Percentiles rank a stretch among this genome's conserved stretches.
phyloP scores from a whole-genome alignment of 2,888 invertebrate species.

The Pterostichus madidus region DNA sequence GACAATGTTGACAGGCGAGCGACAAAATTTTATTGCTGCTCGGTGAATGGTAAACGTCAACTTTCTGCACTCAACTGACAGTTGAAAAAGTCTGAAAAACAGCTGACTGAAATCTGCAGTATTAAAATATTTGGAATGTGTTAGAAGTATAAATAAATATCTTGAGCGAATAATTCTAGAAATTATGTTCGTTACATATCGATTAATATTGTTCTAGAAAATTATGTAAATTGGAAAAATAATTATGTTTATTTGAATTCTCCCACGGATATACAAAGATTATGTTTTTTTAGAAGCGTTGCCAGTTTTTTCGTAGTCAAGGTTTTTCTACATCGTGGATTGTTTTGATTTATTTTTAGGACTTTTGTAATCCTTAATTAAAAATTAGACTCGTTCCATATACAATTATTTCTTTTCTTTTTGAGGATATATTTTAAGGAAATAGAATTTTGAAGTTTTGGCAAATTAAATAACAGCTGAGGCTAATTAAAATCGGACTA shows the following conservation, averaged over 20 bases:
- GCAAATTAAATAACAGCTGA: neutral
- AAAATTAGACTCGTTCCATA: constrained; percentile 12
- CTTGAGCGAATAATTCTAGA: constrained; percentile 20
- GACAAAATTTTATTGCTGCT: too few species aligned
- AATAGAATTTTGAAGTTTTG: constrained; percentile 69
- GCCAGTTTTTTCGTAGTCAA: constrained; percentile 41
- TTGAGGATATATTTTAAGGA: constrained; percentile 66
- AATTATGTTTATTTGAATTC: constrained; percentile 29
- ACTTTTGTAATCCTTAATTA: constrained; percentile 16
- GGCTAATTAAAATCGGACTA: neutral
- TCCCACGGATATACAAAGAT: constrained; percentile 6
- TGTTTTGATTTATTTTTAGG: constrained; percentile 51
- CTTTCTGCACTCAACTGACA: too few species aligned
- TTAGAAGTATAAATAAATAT: neutral
- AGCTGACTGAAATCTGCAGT: constrained; percentile 16
- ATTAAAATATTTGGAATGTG: constrained; percentile 30
- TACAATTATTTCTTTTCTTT: neutral
- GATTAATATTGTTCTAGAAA: constrained; percentile 2
- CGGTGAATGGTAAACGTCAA: too few species aligned
- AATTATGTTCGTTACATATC: constrained; percentile 27
- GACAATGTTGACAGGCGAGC: too few species aligned
- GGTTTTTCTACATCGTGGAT: constrained; percentile 12
- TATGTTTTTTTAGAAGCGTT: constrained; percentile 29
- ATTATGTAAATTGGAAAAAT: constrained; percentile 13
- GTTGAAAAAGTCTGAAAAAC: too few species aligned